Conservation (phyloP, 2,113 vertebrate genomes). For the Cheilinus undulatus region DNA sequence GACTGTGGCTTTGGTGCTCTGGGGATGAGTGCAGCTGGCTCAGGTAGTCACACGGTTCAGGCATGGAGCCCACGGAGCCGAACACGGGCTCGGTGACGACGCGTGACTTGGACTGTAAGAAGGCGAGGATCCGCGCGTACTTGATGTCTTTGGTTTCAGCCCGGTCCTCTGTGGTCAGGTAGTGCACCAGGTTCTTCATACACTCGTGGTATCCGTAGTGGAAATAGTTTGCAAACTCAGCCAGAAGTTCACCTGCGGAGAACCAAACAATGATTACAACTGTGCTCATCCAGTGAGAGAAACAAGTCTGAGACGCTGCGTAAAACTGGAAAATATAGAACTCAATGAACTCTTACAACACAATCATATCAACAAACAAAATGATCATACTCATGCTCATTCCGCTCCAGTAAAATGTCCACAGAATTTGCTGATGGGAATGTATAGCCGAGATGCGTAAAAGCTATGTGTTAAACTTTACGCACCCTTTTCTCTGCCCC, state of each 20-base stretch:
- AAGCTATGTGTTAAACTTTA: neutral
- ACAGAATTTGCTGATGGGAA: neutral
- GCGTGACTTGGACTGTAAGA: slow-evolving; percentile 95
- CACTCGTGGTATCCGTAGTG: slow-evolving; percentile 98
- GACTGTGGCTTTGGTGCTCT: slow-evolving; percentile 87
- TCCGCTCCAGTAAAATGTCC: neutral
- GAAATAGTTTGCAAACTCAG: slow-evolving; percentile 99
- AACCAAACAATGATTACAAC: slow-evolving; percentile 11
- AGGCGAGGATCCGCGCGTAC: slow-evolving; percentile 95
- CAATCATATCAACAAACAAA: neutral
- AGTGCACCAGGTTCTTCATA: slow-evolving; percentile 98
- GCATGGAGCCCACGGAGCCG: slow-evolving; percentile 81
- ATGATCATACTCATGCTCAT: neutral
- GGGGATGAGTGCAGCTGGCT: slow-evolving; percentile 87
- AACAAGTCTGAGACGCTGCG: slow-evolving; percentile 4
- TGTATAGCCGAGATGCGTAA: slow-evolving; percentile 27
- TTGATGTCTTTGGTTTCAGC: slow-evolving; percentile 98
- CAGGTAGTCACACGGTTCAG: slow-evolving; percentile 88
- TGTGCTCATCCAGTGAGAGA: neutral
- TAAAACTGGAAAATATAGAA: slow-evolving; percentile 29
- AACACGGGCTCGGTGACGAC: slow-evolving; percentile 89
- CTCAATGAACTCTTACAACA: neutral
- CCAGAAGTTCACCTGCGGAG: slow-evolving; percentile 88
- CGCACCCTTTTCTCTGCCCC: slow-evolving; percentile 95
- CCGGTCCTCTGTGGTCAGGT: slow-evolving; percentile 95